Evolutionary conservation across 2,113 vertebrate genomes (phyloP).

Genomic region (Dasyornis broadbenti): DNA sequence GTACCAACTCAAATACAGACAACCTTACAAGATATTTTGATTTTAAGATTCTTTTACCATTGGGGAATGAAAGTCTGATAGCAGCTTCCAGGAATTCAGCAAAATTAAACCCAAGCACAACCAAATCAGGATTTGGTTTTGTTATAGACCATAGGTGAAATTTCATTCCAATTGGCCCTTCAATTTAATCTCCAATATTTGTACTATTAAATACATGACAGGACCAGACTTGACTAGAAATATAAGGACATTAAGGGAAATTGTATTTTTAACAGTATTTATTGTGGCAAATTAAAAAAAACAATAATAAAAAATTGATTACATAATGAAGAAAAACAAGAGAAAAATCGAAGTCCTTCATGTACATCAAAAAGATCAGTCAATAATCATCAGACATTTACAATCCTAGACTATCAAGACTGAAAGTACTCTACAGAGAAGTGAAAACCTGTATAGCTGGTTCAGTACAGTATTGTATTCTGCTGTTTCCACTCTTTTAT

Average conservation of each 20-base stretch:
- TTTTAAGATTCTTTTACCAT: background rate
- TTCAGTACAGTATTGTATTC: background rate
- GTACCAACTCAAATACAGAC: background rate
- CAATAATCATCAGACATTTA: background rate
- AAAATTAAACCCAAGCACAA: background rate
- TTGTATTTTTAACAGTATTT: background rate
- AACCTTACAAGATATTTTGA: background rate
- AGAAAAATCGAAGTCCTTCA: background rate
- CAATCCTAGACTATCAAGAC: background rate
- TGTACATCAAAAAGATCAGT: background rate
- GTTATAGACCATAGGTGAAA: background rate
- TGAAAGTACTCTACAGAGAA: background rate
- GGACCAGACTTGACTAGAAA: background rate
- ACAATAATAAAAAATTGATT: background rate
- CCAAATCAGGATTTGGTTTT: background rate
- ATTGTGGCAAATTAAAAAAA: background rate
- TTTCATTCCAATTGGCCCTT: background rate
- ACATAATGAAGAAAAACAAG: background rate
- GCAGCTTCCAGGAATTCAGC: background rate
- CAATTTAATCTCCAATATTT: background rate
- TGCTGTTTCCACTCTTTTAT: background rate
- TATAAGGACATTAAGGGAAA: background rate
- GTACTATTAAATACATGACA: background rate
- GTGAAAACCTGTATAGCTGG: background rate
- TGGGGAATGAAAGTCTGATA: background rate